Evolutionary conservation across 2,888 invertebrate species (phyloP), one percentile per base, ranked within the genome.

Genomic region (Drosophila acutilabella): DNA sequence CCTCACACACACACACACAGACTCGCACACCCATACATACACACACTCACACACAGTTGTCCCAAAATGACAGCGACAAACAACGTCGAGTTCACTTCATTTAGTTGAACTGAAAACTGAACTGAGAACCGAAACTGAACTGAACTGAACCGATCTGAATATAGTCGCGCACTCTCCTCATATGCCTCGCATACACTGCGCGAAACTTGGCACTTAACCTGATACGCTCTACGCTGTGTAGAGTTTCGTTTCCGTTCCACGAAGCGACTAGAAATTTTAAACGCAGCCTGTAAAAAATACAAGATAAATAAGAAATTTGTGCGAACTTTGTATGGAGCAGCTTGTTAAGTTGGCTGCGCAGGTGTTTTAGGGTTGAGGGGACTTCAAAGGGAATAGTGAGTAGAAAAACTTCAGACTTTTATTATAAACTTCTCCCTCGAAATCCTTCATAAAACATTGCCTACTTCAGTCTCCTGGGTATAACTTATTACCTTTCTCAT

Each of bases 51-150:
- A 56, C 48, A 50, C 52, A 61, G 42, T 71, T 65, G 30, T 30
- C 70, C 80, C 75, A 74, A 88, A 57, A 84, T 81, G 85, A 89
- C 89, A 89, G 80, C 78, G 85, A 81, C 81, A 83, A 76, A 78
- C 61, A 52, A 56, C 75, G 44, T 71, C 74, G 84, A 84, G 84
- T 84, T 84, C 78, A 84, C 75, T 89, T 87, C 78, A 74, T 74
- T 81, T 77, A 65, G 73, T 77, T 85, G 64, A 81, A 78, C 71
- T 74, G 74, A 76, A 74, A 75, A 70, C 69, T 65, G 60, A 75
- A 66, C 26, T 26, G 26, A 18, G 69, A 80, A 83, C 80, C 70
- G 81, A 89, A n/a, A n/a, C n/a, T 26, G 26, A 18, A 65, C 64
- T 71, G 44, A 44, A 48, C 54, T 44, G 69, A 80, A 83, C 80